A percentile compares a stretch with the other conserved stretches of the same genome.
phyloP scores from a whole-genome alignment of 2,113 vertebrate species.

The Serinus canaria region DNA sequence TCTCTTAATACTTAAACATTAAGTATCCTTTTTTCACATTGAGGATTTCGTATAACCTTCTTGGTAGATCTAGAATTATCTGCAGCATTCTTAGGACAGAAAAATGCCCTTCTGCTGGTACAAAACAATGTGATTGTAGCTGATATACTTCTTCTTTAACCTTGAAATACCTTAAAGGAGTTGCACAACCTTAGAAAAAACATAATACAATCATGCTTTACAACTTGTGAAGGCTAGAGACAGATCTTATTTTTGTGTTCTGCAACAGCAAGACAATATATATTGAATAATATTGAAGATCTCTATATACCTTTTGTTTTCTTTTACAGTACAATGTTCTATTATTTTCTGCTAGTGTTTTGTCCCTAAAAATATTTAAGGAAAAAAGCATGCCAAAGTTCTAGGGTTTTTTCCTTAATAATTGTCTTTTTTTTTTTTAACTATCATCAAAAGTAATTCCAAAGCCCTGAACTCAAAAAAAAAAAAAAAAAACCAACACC shows the following conservation, averaged over 20 bases:
- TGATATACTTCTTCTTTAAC: not conserved
- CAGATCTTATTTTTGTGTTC: not conserved
- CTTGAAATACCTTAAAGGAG: not conserved
- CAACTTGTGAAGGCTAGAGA: not conserved
- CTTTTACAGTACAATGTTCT: not conserved
- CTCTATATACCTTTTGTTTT: not conserved
- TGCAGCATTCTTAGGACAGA: not conserved
- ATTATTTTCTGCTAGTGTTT: not conserved
- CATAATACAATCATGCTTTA: not conserved
- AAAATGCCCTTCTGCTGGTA: not conserved
- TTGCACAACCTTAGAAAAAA: not conserved
- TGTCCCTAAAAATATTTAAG: not conserved
- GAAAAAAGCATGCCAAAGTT: not conserved
- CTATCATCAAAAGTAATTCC: not conserved
- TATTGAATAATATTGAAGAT: not conserved
- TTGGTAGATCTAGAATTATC: not conserved
- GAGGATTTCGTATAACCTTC: not conserved
- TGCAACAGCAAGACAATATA: not conserved
- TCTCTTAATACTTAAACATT: not conserved
- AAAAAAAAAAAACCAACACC: not conserved
- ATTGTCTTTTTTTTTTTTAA: not conserved
- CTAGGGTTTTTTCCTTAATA: not conserved
- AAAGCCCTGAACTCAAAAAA: not conserved
- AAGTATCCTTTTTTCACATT: not conserved
- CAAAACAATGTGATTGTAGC: not conserved